Percentiles rank a stretch among this genome's conserved stretches.
Evolutionary conservation across 1,140 invertebrate species (phyloP).

Genomic region (Neelides sp.): DNA sequence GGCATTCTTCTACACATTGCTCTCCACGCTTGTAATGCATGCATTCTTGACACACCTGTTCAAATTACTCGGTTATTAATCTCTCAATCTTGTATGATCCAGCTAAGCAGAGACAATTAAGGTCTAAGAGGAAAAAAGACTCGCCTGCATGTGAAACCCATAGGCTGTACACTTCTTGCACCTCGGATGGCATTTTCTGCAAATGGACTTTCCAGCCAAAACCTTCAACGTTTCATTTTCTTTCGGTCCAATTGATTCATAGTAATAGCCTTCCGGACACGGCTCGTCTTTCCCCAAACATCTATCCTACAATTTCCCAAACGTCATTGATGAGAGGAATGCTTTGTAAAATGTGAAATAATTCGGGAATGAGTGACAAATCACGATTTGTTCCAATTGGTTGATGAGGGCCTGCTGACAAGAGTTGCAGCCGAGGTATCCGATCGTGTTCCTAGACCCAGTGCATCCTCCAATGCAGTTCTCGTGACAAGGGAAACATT

Average conservation of each 20-base stretch:
- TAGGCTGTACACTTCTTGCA: slow-evolving; percentile 79
- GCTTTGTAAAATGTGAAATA: no score
- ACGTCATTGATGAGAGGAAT: no score
- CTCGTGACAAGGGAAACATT: slow-evolving; percentile 66
- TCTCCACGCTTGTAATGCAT: slow-evolving; percentile 69
- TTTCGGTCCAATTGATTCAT: slow-evolving; percentile 65
- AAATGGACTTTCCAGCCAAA: slow-evolving; percentile 64
- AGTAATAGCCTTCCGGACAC: slow-evolving; percentile 54
- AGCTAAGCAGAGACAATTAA: not conserved
- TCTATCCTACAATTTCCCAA: slow-evolving; percentile 41
- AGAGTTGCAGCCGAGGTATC: slow-evolving; percentile 65
- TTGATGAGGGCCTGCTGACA: slow-evolving; percentile 81
- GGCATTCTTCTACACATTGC: slow-evolving; percentile 83
- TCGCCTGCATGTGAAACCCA: slow-evolving; percentile 65
- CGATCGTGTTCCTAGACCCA: slow-evolving; percentile 72
- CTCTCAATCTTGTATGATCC: not conserved
- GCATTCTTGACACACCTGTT: slow-evolving; percentile 63
- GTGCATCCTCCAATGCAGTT: slow-evolving; percentile 83
- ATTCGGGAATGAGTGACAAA: no score
- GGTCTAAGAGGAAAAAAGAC: not conserved
- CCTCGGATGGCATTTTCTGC: slow-evolving; percentile 75
- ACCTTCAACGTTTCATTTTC: slow-evolving; percentile 54
- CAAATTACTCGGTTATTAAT: no score
- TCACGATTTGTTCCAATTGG: slow-evolving; percentile 38
- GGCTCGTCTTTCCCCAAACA: slow-evolving; percentile 66